Evolutionary conservation across 2,113 vertebrate genomes (phyloP).

Genomic region (Pseudorasbora parva): DNA sequence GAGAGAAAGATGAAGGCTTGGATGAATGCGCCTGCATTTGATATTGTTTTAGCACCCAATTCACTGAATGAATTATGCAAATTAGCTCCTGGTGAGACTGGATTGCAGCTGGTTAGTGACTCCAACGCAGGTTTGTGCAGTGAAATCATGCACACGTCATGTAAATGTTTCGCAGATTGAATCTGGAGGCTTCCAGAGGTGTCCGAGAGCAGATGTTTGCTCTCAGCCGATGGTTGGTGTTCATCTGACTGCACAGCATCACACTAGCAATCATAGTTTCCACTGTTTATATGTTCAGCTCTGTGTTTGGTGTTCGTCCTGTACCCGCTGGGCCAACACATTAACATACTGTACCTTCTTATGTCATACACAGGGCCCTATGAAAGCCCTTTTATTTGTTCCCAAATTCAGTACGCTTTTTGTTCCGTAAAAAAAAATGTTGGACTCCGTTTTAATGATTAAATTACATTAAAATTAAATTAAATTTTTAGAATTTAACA

Average conservation of each 20-base stretch:
- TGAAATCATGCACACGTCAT: neutral
- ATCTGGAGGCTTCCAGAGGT: neutral
- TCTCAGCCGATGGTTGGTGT: constrained; percentile 43
- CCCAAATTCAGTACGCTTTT: no score
- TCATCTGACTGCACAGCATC: neutral
- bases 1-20: neutral
- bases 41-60: neutral
- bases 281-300: constrained; percentile 59
- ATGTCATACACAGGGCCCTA: neutral
- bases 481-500: no score
- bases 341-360: constrained; percentile 39
- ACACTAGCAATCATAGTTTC: constrained; percentile 57
- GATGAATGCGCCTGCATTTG: neutral
- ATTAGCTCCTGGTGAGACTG: neutral
- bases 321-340: constrained; percentile 23
- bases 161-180: neutral
- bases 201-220: constrained; percentile 52
- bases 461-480: no score
- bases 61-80: neutral
- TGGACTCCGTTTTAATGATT: no score
- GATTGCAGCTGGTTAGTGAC: neutral
- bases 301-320: constrained; percentile 30
- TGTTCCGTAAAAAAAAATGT: no score
- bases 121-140: neutral
- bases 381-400: no score